Base-by-base conservation (phyloP, 2,113 vertebrate genomes). In the Neoarius graeffei region DNA sequence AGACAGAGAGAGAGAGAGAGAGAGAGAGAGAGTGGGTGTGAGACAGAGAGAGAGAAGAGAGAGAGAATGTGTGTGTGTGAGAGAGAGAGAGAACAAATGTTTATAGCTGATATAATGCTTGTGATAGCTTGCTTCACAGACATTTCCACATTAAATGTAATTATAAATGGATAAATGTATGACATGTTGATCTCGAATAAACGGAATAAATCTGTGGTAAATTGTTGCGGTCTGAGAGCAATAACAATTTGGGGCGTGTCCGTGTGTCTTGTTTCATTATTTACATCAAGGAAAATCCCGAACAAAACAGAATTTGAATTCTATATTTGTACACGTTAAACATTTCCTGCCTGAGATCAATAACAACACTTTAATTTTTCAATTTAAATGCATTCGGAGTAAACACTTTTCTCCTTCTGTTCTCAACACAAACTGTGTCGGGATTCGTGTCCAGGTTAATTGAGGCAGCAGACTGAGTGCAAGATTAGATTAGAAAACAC, bases 351-450 rank as follows among this genome's bases (percentile, higher is more conserved):
- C 56, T 27, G 20, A 81, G 8, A 23, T 81, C 17, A 57, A 56
- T 56, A 79, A 79, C 27, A 1, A 8, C 15, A 1, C 30, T 59
- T 81, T 23, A 81, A 81, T 59, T 27, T 59, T 81, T 60, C n/a
- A 20, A 81, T 81, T 81, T 59, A 81, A 81, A 59, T 81, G 79
- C 77, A 80, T 57, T 80, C 10, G 25, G 19, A 57, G 77, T 80
- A 74, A 74, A 74, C 35, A 23, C 17, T 0, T 23, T 73, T 35
- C 4, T n/a, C 3, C 7, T 30, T 56, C 8, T 57, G 17, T 80
- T 59, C 27, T 35, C 25, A 5, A 17, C 4, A 59, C 27, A 9
- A 59, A 23, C 59, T 0, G 54, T 7, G 54, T 59, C 54, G 27
- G 4, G 4, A 3, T 54, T 81, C 79, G 1, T 10, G n/a, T 20